A percentile compares a stretch with the other conserved stretches of the same genome.
Conservation (phyloP, 2,797 vertebrate genomes). For the Pseudocheirus occidentalis region DNA sequence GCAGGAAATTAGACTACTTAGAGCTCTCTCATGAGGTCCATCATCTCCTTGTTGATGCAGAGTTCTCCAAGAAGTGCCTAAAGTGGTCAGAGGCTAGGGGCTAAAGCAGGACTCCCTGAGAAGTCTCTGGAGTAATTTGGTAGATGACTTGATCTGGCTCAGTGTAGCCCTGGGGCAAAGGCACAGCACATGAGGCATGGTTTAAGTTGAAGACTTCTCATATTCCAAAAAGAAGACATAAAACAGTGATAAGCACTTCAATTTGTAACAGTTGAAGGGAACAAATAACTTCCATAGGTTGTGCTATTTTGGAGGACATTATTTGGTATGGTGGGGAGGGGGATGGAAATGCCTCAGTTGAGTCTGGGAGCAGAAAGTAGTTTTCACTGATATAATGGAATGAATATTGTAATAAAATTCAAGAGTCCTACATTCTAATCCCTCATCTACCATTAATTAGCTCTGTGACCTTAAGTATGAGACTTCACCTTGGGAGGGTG, state of each 20-base stretch:
- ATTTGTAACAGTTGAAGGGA: background rate
- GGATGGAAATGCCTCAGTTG: background rate
- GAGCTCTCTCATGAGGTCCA: no score
- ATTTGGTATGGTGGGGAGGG: background rate
- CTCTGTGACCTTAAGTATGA: background rate
- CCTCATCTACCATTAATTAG: background rate
- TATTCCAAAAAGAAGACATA: background rate
- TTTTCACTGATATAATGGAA: background rate
- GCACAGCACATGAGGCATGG: background rate
- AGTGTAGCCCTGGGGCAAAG: background rate
- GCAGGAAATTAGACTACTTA: no score
- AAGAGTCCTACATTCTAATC: background rate
- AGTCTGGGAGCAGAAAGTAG: background rate
- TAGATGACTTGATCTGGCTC: background rate
- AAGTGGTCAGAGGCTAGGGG: no score
- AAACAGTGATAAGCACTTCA: background rate
- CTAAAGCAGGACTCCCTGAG: no score
- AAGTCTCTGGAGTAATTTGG: background rate
- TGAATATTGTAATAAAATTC: background rate
- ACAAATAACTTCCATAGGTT: background rate
- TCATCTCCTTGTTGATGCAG: no score
- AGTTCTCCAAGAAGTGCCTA: no score
- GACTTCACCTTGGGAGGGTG: background rate
- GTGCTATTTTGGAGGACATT: background rate
- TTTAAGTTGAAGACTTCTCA: background rate